Conservation (phyloP, 2,797 vertebrate species). For the Avahi laniger region DNA sequence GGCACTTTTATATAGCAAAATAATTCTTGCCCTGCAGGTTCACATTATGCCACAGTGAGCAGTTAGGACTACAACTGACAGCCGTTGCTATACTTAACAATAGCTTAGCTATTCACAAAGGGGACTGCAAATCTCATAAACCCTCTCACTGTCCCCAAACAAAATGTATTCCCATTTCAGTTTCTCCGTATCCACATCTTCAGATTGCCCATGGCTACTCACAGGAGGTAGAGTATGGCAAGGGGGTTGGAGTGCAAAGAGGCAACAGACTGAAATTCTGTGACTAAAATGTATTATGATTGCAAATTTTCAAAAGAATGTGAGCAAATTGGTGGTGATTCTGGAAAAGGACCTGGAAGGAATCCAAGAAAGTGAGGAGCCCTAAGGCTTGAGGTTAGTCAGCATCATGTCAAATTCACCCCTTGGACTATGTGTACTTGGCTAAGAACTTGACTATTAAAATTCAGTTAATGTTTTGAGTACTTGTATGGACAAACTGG, state of each 20-base stretch:
- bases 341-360: background rate
- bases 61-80: background rate
- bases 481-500: background rate
- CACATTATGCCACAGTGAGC: background rate
- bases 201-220: background rate
- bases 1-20: background rate
- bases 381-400: background rate
- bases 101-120: background rate
- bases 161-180: background rate
- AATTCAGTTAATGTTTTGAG: constrained; percentile 1
- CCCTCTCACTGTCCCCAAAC: background rate
- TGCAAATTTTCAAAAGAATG: background rate
- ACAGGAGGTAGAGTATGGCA: background rate
- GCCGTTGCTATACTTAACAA: background rate
- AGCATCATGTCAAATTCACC: background rate
- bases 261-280: background rate
- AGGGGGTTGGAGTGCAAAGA: background rate
- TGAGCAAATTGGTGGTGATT: background rate
- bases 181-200: background rate
- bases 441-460: background rate
- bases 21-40: background rate
- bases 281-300: background rate
- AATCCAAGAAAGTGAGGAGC: background rate
- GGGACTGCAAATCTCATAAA: background rate
- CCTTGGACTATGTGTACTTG: background rate